Evolutionary conservation across 2,113 vertebrate genomes (phyloP), one percentile per base, ranked within the genome.

Genomic region (Protomyctophum bolini): DNA sequence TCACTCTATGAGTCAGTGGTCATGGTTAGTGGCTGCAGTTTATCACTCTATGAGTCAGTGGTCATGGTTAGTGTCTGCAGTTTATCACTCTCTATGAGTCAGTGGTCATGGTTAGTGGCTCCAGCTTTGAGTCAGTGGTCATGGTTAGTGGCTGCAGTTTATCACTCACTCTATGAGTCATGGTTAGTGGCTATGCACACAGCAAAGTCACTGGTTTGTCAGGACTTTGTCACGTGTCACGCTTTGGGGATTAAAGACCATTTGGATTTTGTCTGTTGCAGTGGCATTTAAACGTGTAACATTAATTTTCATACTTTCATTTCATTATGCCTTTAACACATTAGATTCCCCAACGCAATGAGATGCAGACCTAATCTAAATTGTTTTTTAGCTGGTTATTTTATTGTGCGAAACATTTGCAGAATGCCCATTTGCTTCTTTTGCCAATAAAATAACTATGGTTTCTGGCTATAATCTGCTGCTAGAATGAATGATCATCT

Each of bases 301-400:
- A 45, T 68, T 72, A 41, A 63, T 73, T 12, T 61, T 10, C 47
- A 8, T 56, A 29, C 10, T 71, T 64, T 65, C 3, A 12, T 70
- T 73, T 60, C 61, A 49, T 41, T 61, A 21, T 60, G n/a, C 51
- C n/a, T 33, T 1, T 52, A 21, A 45, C n/a, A 45, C 61, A 14
- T 4, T 51, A 48, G 7, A 47, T 74, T 64, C 72, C 46, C 21
- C 14, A 15, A 33, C 28, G 68, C 41, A 66, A 14, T 68, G 7
- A 52, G 14, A 28, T 49, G 0, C 21, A 63, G 15, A 72, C 33
- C 33, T 41, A 41, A 2, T 41, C 33, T 41, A 61, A 70, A 64
- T 47, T 28, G n/a, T 41, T 15, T 0, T 57, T 64, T 51, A n/a
- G 1, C 14, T 41, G 3, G 45, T 59, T 59, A 7, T 58, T 65